Conservation (phyloP, 2,888 invertebrate genomes). For the Dioctria linearis region DNA sequence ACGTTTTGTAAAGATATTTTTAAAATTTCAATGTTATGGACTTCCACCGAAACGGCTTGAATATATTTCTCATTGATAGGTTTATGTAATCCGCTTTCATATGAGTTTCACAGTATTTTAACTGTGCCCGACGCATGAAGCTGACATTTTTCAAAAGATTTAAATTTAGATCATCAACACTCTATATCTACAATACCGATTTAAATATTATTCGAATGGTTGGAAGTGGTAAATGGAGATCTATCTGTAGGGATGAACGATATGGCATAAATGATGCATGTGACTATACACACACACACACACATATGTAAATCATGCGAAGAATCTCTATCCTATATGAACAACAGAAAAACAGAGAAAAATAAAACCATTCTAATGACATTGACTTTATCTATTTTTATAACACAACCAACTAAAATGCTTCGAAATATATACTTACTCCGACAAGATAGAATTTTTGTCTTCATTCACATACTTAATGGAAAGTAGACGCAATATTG, state of each 20-base stretch:
- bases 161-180: not conserved
- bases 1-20: no score
- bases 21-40: no score
- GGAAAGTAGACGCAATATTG: not conserved
- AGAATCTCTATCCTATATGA: no score
- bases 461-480: not conserved
- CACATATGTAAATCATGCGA: not conserved
- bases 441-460: not conserved
- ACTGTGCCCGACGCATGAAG: not conserved
- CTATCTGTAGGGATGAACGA: not conserved
- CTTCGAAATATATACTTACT: no score
- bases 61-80: not conserved
- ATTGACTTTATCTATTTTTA: slow-evolving; percentile 9
- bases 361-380: not conserved
- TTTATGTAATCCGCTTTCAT: not conserved
- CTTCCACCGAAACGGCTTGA: no score
- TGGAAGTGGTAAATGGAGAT: not conserved
- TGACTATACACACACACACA: not conserved
- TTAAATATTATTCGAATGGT: not conserved
- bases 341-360: no score
- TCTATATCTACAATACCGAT: not conserved
- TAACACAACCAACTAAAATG: not conserved
- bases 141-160: not conserved
- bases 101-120: no score
- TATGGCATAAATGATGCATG: slow-evolving; percentile 8